Conservation (phyloP, 2,888 invertebrate genomes). For the Dorcus parallelipipedus region DNA sequence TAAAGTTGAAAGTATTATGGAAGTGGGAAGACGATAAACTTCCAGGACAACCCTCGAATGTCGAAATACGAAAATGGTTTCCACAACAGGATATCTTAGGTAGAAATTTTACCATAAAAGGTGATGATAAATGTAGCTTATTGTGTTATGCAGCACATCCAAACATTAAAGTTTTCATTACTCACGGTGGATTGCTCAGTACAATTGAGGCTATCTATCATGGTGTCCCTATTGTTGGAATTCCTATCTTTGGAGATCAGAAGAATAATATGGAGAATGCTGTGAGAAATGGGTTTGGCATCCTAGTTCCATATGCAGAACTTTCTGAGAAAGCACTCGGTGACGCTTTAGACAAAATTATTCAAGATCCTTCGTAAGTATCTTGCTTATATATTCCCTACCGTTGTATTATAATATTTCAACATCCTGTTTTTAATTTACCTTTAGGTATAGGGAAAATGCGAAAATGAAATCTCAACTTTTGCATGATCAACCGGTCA, state of each 20-base stretch:
- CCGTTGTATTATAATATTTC: neutral
- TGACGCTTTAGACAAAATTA: constrained; percentile 19
- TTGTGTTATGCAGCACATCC: constrained; percentile 19
- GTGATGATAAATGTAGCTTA: no score
- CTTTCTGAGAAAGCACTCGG: constrained; percentile 21
- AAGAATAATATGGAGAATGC: constrained; percentile 19
- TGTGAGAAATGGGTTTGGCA: constrained; percentile 19
- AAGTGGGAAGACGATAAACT: constrained; percentile 52
- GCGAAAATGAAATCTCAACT: no score
- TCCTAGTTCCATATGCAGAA: constrained; percentile 18
- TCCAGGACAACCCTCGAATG: constrained; percentile 42
- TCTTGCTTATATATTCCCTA: neutral
- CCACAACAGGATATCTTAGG: constrained; percentile 44
- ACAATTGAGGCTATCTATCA: constrained; percentile 25
- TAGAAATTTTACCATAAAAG: constrained; percentile 2
- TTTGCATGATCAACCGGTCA: no score
- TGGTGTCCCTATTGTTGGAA: constrained; percentile 24
- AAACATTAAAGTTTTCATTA: constrained; percentile 28
- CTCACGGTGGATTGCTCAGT: constrained; percentile 29
- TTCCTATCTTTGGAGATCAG: constrained; percentile 29
- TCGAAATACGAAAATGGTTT: constrained; percentile 47
- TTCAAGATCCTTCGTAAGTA: constrained; percentile 22
- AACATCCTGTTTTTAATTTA: no score
- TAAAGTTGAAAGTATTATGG: constrained; percentile 55
- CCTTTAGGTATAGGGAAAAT: no score